A percentile compares a stretch with the other conserved stretches of the same genome.
phyloP scores from a whole-genome alignment of 2,888 invertebrate genomes.

The Gymnosoma rotundatum region DNA sequence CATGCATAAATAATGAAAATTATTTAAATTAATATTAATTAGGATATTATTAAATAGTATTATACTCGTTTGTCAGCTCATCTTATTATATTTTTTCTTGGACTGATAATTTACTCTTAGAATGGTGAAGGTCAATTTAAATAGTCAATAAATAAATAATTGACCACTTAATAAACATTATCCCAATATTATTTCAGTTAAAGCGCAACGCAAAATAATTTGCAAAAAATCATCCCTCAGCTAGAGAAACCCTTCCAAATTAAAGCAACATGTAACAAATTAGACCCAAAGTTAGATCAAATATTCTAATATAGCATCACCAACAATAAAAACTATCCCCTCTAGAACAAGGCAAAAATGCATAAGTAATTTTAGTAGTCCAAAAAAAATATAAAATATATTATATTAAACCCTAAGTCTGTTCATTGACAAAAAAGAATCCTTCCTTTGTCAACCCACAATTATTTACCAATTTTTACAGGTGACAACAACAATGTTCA shows the following conservation, averaged over 20 bases:
- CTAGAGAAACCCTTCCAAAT: not conserved
- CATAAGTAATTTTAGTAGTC: not conserved
- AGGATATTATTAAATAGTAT: no score
- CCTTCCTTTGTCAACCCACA: not conserved
- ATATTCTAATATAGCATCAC: conserved; percentile 18
- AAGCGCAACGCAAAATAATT: no score
- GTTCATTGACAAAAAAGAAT: conserved; percentile 1
- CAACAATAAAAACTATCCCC: conserved; percentile 10
- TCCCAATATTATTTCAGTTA: not conserved
- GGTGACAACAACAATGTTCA: conserved; percentile 47
- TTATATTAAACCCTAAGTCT: no score
- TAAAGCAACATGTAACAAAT: not conserved
- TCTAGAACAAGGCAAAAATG: conserved; percentile 10
- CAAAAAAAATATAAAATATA: no score
- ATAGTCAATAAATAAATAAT: no score
- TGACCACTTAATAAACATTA: no score
- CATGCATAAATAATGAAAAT: no score
- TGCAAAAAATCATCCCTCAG: not conserved
- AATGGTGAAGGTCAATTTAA: no score
- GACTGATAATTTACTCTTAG: no score
- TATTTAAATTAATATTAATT: no score
- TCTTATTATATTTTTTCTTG: no score
- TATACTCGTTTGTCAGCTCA: no score
- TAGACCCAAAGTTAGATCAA: not conserved
- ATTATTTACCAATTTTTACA: conserved; percentile 39